Conservation (phyloP, 2,113 vertebrate genomes). For the Leptobrachium ailaonicum region DNA sequence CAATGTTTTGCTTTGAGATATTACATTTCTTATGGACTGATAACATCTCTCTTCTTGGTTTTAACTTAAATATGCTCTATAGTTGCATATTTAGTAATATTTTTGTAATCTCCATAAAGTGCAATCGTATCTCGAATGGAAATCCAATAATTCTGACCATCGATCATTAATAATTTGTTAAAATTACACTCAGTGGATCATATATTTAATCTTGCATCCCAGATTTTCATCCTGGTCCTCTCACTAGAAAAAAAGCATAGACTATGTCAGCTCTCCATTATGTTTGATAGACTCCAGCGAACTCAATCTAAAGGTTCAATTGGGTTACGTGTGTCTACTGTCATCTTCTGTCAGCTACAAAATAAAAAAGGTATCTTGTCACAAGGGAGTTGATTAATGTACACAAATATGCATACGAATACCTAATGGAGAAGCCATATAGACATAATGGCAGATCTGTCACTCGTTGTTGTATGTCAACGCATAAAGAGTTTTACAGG, state of each 20-base stretch:
- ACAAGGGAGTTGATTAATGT: too few species aligned
- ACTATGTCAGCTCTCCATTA: not conserved
- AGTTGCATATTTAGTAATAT: not conserved
- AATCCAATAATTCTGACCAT: not conserved
- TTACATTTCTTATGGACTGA: not conserved
- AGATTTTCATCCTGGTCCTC: not conserved
- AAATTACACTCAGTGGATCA: too few species aligned
- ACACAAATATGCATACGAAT: not conserved
- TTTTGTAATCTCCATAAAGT: not conserved
- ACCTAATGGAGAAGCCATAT: not conserved
- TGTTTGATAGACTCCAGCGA: not conserved
- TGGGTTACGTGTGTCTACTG: too few species aligned
- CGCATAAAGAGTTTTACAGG: constrained; percentile 76
- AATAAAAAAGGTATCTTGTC: too few species aligned
- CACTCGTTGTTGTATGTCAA: constrained; percentile 58
- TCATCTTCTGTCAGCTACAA: too few species aligned
- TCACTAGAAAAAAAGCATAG: not conserved
- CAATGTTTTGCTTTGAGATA: not conserved
- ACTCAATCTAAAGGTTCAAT: too few species aligned
- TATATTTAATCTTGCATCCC: not conserved
- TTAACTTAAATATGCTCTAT: too few species aligned
- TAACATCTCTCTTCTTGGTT: not conserved
- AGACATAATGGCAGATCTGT: constrained; percentile 57
- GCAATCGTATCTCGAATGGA: not conserved
- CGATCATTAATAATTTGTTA: too few species aligned